Percentiles rank a stretch among this genome's conserved stretches.
Conservation (phyloP, 2,797 vertebrate species). For the Scomberomorus guttatus region DNA sequence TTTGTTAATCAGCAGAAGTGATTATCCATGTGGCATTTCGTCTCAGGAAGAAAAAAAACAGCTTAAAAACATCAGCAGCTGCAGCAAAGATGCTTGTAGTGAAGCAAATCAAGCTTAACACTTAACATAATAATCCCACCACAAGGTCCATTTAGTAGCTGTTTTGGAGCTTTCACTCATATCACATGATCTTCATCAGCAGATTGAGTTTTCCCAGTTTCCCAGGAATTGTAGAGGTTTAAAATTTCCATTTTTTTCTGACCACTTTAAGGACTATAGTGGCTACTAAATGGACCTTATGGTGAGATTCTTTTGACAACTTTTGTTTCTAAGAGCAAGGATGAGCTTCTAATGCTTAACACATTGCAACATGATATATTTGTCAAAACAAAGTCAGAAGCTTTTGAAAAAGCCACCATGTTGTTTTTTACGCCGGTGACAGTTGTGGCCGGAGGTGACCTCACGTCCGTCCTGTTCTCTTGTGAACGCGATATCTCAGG, state of each 20-base stretch:
- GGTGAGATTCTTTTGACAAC: too few species aligned
- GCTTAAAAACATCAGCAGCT: constrained; percentile 15
- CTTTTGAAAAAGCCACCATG: too few species aligned
- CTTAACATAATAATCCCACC: not conserved
- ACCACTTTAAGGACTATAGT: not conserved
- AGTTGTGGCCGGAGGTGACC: too few species aligned
- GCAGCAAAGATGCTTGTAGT: not conserved
- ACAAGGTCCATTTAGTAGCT: not conserved
- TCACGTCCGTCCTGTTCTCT: too few species aligned
- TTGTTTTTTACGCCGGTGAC: too few species aligned
- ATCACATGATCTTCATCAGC: too few species aligned
- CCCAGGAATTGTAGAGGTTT: not conserved
- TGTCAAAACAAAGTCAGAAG: too few species aligned
- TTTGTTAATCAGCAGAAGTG: constrained; percentile 53
- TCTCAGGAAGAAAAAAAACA: not conserved
- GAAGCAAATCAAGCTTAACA: not conserved
- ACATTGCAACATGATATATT: too few species aligned
- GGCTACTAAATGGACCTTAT: too few species aligned
- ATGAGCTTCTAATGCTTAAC: too few species aligned
- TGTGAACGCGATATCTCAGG: too few species aligned
- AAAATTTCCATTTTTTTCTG: not conserved
- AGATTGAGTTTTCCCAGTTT: not conserved
- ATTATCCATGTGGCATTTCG: constrained; percentile 57
- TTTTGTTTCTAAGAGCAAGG: too few species aligned
- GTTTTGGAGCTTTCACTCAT: not conserved